These are phyloP conservation scores for Pyrocephalus nanus DNA, from an alignment of 2,797 vertebrate species.

Conservation along the genomic window DNA sequence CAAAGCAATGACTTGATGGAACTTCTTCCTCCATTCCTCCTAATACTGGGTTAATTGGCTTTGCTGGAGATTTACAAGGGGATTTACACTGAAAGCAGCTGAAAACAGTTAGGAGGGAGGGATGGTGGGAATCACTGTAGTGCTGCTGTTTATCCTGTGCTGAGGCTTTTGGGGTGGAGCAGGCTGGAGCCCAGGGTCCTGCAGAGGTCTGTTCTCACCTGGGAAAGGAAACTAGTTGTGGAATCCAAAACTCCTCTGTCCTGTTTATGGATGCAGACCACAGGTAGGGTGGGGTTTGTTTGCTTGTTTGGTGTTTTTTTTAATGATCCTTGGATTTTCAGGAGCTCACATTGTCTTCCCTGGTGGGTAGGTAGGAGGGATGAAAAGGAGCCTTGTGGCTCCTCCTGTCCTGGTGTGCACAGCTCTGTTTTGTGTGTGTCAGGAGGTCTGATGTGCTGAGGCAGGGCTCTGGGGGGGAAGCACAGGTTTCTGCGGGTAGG, in stretches of 20 bases:
- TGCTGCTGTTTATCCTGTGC: fast-evolving
- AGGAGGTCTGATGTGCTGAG: no score
- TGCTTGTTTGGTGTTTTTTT: not conserved
- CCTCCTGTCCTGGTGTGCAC: fast-evolving
- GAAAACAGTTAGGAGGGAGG: not conserved
- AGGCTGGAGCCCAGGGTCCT: not conserved
- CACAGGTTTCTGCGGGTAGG: not conserved
- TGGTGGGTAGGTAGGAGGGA: no score
- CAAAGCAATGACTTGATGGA: not conserved
- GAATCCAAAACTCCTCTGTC: fast-evolving
- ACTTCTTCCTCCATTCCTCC: not conserved
- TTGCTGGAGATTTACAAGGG: not conserved
- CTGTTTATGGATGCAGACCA: not conserved
- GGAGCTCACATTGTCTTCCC: not conserved
- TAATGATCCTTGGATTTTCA: not conserved
- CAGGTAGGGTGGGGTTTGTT: no score
- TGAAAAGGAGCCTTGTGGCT: not conserved
- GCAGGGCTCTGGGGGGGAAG: not conserved
- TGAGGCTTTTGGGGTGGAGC: not conserved
- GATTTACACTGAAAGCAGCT: not conserved
- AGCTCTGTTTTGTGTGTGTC: fast-evolving
- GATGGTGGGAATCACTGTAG: no score
- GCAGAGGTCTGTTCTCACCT: not conserved
- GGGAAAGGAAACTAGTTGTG: fast-evolving
- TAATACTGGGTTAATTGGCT: not conserved